Evolutionary conservation across 2,888 invertebrate species (phyloP), one percentile per base, ranked within the genome.

Genomic region (Drosophila ezoana): DNA sequence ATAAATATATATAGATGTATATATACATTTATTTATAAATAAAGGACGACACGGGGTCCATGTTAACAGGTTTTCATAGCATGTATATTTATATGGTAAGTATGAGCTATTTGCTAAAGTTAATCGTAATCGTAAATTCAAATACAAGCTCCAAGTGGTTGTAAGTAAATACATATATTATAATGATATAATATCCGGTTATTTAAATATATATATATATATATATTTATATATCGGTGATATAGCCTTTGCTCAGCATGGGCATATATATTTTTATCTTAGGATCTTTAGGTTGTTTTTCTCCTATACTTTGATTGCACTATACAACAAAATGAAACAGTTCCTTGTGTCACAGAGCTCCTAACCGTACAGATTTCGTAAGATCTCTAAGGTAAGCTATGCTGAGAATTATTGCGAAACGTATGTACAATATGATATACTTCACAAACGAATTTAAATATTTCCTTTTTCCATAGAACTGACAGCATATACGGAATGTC

Each of bases 61-160:
- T 84, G 79, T 81, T 81, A 82, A 81, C 79, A 84, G 62, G 28
- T 66, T 69, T 72, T 57, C 69, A 70, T 65, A 58, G 51, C 53
- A 52, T 28, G 18, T 72, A 32, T 52, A 37, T 53, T 48, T 54
- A 49, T 68, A 72, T 62, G 45, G 44, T 62, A 57, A 61, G 49
- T 72, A 60, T 47, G 68, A 57, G 41, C 62, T 71, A 72, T 71
- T 66, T 18, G 57, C 74, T 74, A 75, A 33, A 61, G 57, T 76
- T 67, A 72, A 76, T 76, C 48, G 60, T 81, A 79, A 67, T 76
- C 44, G 73, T 86, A 83, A 86, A 81, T 83, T 83, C 79, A 83
- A 83, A 84, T 83, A 78, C 81, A 83, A 83, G 83, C 83, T 83
- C 87, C 70, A 79, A 84, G 57, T 79, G 65, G 68, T 79, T 78